These are phyloP conservation scores for Oostethus manadensis DNA, from an alignment of 2,113 vertebrate species.

Conservation along the genomic window DNA sequence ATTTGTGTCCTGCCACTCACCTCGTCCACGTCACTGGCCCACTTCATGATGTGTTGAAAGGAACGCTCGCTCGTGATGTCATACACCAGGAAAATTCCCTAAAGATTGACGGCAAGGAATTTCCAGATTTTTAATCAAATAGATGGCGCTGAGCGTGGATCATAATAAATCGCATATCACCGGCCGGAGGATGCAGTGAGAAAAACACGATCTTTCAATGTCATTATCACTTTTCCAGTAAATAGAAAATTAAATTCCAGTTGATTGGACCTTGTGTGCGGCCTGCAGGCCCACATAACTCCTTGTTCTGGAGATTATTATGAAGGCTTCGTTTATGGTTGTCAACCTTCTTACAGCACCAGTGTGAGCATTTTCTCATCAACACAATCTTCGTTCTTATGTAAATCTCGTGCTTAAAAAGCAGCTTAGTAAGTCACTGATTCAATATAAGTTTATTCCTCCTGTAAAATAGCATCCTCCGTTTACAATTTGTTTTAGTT, in stretches of 20 bases:
- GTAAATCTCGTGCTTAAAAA: too few species aligned
- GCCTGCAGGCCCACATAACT: slow-evolving; percentile 7
- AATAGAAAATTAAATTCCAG: slow-evolving; percentile 32
- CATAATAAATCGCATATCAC: slow-evolving; percentile 4
- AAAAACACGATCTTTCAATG: slow-evolving; percentile 16
- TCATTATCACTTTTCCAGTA: slow-evolving; percentile 34
- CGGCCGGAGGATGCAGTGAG: slow-evolving; percentile 5
- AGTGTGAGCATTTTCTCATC: background rate
- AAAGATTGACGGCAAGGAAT: slow-evolving; percentile 6
- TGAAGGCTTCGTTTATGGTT: background rate
- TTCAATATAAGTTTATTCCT: too few species aligned
- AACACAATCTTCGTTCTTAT: background rate
- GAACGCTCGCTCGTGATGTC: slow-evolving; percentile 95
- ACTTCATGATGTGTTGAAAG: slow-evolving; percentile 98
- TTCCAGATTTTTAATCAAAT: slow-evolving; percentile 2
- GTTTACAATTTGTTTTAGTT: too few species aligned
- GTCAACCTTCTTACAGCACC: background rate
- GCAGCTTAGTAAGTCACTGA: too few species aligned
- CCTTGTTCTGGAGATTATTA: background rate
- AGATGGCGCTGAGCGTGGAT: background rate
- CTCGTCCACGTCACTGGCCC: slow-evolving; percentile 97
- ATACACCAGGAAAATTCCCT: slow-evolving; percentile 98
- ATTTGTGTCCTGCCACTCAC: slow-evolving; percentile 59
- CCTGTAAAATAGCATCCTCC: too few species aligned
- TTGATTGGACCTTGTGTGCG: slow-evolving; percentile 25